Conservation (phyloP, 2,113 vertebrate species). For the Sarotherodon lohbergeri region DNA sequence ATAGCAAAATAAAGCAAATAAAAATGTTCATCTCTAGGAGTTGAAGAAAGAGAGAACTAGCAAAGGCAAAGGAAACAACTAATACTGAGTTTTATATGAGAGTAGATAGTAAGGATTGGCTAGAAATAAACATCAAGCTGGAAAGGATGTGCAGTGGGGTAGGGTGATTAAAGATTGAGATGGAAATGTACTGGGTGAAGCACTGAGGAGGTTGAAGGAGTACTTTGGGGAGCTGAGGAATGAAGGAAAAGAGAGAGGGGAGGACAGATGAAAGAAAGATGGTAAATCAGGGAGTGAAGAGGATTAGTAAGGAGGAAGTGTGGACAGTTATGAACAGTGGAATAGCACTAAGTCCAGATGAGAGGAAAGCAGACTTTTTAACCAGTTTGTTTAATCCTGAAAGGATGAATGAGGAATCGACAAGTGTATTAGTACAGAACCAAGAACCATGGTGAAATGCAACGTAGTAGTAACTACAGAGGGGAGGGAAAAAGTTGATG, state of each 20-base stretch:
- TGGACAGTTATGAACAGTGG: background rate
- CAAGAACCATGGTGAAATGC: background rate
- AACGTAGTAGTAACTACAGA: background rate
- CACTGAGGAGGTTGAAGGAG: background rate
- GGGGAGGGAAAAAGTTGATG: background rate
- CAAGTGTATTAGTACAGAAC: background rate
- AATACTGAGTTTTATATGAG: background rate
- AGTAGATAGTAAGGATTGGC: too few species aligned
- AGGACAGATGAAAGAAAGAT: background rate
- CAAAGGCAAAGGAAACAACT: background rate
- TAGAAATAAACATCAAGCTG: too few species aligned
- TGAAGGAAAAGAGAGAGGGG: background rate
- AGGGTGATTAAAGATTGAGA: too few species aligned
- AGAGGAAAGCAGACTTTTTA: background rate
- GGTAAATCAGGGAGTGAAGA: background rate
- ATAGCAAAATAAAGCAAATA: background rate
- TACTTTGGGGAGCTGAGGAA: background rate
- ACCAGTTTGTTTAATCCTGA: background rate
- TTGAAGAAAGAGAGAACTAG: background rate
- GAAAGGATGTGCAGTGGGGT: too few species aligned
- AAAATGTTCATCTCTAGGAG: background rate
- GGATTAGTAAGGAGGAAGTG: background rate
- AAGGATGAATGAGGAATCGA: background rate
- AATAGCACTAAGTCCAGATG: background rate
- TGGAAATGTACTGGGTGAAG: background rate